Percentiles rank a stretch among this genome's conserved stretches.
phyloP scores from a whole-genome alignment of 2,113 vertebrate genomes.

The Megaceryle maxima region DNA sequence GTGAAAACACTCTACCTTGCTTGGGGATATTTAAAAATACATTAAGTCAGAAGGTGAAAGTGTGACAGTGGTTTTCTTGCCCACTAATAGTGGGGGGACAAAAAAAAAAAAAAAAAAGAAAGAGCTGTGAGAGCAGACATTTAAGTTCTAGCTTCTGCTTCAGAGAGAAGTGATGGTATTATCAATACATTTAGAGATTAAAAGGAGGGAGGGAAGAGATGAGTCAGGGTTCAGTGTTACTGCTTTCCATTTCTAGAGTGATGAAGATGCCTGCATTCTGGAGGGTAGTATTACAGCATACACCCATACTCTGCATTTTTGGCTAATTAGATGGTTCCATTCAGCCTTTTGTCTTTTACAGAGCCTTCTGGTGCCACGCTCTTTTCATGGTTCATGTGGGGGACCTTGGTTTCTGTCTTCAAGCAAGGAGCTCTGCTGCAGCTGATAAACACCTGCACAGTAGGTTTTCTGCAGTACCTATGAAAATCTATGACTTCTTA shows the following conservation, averaged over 20 bases:
- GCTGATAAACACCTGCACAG: background rate
- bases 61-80: background rate
- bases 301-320: background rate
- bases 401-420: background rate
- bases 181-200: background rate
- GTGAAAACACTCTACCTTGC: background rate
- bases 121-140: background rate
- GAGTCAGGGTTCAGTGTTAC: background rate
- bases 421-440: background rate
- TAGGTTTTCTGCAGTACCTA: fast-evolving
- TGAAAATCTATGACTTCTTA: background rate
- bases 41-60: background rate
- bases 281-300: background rate
- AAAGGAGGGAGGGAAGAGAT: background rate
- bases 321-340: background rate
- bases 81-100: background rate
- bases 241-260: background rate
- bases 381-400: background rate
- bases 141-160: background rate
- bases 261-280: background rate
- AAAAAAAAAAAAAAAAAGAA: background rate
- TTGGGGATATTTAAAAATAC: background rate
- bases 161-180: background rate
- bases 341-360: background rate
- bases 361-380: background rate